Percentiles rank a stretch among this genome's conserved stretches.
Evolutionary conservation across 2,113 vertebrate species (phyloP).

Genomic region (Hiodon tergisus): DNA sequence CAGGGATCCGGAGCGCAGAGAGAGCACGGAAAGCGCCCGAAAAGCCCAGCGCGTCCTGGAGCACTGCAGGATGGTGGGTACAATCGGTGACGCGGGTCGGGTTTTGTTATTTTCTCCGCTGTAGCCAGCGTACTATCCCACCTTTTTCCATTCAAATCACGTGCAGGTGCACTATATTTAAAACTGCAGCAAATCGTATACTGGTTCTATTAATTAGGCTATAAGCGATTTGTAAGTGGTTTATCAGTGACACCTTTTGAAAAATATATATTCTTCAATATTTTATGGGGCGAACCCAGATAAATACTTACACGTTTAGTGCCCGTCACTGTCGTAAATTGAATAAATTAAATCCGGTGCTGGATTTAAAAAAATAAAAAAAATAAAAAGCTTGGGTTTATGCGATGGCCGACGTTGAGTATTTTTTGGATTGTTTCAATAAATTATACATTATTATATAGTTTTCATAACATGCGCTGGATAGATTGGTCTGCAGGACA

Average conservation of each 20-base stretch:
- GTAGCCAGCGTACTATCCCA: constrained; percentile 39
- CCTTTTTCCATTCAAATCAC: constrained; percentile 55
- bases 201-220: constrained; percentile 14
- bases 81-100: constrained; percentile 33
- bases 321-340: too few species aligned
- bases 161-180: constrained; percentile 66
- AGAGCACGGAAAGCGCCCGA: constrained; percentile 77
- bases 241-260: too few species aligned
- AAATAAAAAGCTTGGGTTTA: too few species aligned
- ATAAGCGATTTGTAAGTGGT: too few species aligned
- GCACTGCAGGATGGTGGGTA: constrained; percentile 95
- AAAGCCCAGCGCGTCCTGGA: constrained; percentile 79
- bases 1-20: constrained; percentile 75
- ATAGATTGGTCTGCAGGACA: constrained; percentile 25
- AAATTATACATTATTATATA: not conserved
- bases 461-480: constrained; percentile 22
- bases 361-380: too few species aligned
- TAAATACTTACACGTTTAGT: too few species aligned
- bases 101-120: constrained; percentile 42
- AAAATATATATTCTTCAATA: not conserved
- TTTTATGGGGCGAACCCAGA: too few species aligned
- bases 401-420: too few species aligned
- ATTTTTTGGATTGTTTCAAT: not conserved
- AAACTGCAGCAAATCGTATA: constrained; percentile 49
- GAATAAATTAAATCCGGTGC: too few species aligned